Evolutionary conservation across 2,888 invertebrate species (phyloP).

Genomic region (Physocephala rufipes): DNA sequence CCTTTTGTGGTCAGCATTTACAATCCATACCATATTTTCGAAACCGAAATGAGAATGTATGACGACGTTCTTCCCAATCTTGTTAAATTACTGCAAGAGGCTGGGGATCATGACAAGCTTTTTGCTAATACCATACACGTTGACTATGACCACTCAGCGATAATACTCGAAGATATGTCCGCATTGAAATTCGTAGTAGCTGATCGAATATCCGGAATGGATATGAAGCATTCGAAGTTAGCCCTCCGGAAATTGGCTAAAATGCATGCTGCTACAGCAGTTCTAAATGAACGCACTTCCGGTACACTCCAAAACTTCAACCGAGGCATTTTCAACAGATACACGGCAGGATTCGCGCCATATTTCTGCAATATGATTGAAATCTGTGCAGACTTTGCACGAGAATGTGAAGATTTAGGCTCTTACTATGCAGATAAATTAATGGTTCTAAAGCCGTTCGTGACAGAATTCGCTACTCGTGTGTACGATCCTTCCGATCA

Average conservation of each 20-base stretch:
- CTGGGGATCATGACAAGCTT: slow-evolving; percentile 48
- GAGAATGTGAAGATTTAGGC: slow-evolving; percentile 49
- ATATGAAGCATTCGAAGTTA: slow-evolving; percentile 62
- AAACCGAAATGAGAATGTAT: slow-evolving; percentile 59
- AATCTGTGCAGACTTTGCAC: slow-evolving; percentile 53
- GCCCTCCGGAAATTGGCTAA: slow-evolving; percentile 65
- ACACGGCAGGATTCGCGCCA: slow-evolving; percentile 52
- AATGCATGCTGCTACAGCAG: slow-evolving; percentile 67
- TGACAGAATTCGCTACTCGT: slow-evolving; percentile 56
- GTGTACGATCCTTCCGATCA: slow-evolving; percentile 49
- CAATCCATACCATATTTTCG: slow-evolving; percentile 49
- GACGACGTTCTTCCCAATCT: slow-evolving; percentile 54
- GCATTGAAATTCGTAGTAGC: slow-evolving; percentile 48
- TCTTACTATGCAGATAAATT: slow-evolving; percentile 54
- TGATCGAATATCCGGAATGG: slow-evolving; percentile 59
- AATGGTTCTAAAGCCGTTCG: slow-evolving; percentile 47
- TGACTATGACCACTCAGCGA: slow-evolving; percentile 53
- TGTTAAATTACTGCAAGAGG: slow-evolving; percentile 45
- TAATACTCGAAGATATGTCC: slow-evolving; percentile 56
- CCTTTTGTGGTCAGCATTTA: slow-evolving; percentile 47
- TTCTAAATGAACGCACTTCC: slow-evolving; percentile 61
- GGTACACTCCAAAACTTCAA: slow-evolving; percentile 51
- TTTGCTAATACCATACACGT: slow-evolving; percentile 55
- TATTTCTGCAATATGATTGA: slow-evolving; percentile 52
- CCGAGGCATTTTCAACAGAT: slow-evolving; percentile 59